Conservation (phyloP, 92 coral and sea anemone genomes). For the Diadumene lineata region DNA sequence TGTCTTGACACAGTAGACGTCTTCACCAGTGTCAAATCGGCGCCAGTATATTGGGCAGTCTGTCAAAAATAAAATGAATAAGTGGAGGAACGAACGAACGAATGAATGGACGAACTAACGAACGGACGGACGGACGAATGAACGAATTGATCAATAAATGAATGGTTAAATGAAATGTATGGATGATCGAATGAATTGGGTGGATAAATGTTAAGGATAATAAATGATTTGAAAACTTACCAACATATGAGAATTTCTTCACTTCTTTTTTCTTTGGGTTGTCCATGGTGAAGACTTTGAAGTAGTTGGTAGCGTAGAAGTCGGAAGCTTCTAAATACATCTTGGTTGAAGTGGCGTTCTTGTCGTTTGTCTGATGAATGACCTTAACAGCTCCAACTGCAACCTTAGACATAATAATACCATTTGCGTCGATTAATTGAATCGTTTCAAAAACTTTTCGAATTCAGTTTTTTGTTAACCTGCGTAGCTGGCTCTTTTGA, state of each 20-base stretch:
- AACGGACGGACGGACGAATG: too few species aligned
- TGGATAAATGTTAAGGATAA: neutral
- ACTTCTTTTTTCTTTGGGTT: constrained; percentile 55
- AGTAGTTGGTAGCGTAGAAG: constrained; percentile 68
- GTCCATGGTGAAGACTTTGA: constrained; percentile 79
- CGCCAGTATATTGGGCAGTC: constrained; percentile 95
- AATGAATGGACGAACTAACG: too few species aligned
- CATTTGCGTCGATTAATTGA: neutral
- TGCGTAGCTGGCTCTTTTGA: too few species aligned
- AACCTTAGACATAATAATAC: constrained; percentile 23
- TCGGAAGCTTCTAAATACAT: constrained; percentile 83
- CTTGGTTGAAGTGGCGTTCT: constrained; percentile 74
- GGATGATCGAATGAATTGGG: too few species aligned
- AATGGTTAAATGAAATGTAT: too few species aligned
- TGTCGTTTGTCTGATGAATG: constrained; percentile 72
- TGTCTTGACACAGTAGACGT: constrained; percentile 76
- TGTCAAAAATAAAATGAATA: constrained; percentile 12
- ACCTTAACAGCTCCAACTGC: constrained; percentile 72
- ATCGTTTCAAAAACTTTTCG: neutral
- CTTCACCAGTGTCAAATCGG: constrained; percentile 81
- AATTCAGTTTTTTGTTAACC: neutral
- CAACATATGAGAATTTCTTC: constrained; percentile 70
- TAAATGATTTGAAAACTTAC: constrained; percentile 44
- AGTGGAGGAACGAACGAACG: too few species aligned
- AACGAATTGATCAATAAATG: too few species aligned